Conservation (phyloP, 2,888 invertebrate genomes). For the Noctua pronuba region DNA sequence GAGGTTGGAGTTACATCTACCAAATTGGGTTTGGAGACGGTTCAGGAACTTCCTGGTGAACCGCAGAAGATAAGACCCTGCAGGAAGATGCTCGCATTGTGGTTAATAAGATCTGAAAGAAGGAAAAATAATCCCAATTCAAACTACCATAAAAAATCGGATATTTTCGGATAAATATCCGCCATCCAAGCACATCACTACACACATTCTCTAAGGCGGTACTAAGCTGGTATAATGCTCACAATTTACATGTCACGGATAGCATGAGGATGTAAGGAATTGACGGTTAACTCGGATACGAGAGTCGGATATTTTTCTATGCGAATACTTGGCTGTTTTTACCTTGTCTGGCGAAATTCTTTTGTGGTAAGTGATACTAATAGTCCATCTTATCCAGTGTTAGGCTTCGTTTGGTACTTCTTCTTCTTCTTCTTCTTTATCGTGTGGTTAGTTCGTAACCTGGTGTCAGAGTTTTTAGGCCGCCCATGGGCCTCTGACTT, state of each 20-base stretch:
- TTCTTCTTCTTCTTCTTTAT: too few species aligned
- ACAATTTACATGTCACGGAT: conserved; percentile 65
- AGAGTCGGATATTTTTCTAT: conserved; percentile 36
- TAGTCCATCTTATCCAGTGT: not conserved
- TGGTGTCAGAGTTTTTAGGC: too few species aligned
- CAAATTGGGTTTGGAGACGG: not conserved
- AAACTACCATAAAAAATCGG: not conserved
- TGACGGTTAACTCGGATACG: conserved; percentile 42
- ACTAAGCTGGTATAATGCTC: conserved; percentile 56
- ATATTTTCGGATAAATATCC: conserved; percentile 32
- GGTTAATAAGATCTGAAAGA: not conserved
- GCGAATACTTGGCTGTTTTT: conserved; percentile 22
- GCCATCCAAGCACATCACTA: conserved; percentile 37
- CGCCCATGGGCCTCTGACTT: too few species aligned
- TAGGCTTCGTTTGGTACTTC: not conserved
- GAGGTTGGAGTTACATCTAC: not conserved
- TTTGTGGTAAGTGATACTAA: not conserved
- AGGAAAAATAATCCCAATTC: not conserved
- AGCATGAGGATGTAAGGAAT: conserved; percentile 54
- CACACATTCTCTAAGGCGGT: conserved; percentile 37
- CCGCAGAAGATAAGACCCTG: not conserved
- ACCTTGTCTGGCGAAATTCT: conserved; percentile 12
- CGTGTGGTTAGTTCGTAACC: too few species aligned
- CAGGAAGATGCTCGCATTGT: not conserved
- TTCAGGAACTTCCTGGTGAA: not conserved